Base-by-base conservation (phyloP, 2,797 vertebrate species). In the Diplodus sargus region DNA sequence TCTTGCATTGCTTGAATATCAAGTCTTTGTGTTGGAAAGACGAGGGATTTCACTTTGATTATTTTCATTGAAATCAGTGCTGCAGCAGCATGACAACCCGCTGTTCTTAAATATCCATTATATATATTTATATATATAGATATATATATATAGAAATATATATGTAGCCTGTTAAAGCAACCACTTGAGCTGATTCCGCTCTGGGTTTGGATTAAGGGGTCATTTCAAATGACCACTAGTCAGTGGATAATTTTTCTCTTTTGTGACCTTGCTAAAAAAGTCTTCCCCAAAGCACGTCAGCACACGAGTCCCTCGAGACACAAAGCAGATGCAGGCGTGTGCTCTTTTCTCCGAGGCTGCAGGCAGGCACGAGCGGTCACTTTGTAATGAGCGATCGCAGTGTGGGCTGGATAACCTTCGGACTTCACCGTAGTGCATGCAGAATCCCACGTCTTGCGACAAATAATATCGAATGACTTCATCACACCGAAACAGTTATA, bases 261-360 rank as follows among this genome's bases (percentile, higher is more conserved):
- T 4, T 48, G 47, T 72, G 70, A 88, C 73, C 54, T 83, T 78
- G 67, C 42, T 53, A 34, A 52, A 14, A 42, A 74, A 68, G 53
- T 30, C 54, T 0, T 71, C 45, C 28, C 11, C 2, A 48, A 52
- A 28, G 47, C 52, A 43, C 18, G 23, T 82, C 8, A 12, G 57
- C 49, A 28, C 51, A 7, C 48, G 67, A 48, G 52, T 76, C 81
- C 74, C 66, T 48, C 5, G 53, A 63, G 66, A 86, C 63, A 57
- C 42, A 12, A 80, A 63, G 65, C 66, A 74, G 68, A 74, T 64
- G 58, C 52, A 51, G 45, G 43, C 22, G 2, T 71, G 65, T 61
- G 20, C 66, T 78, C 3, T 77, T 81, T 81, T 73, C 68, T 67
- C 22, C 0, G 16, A 85, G 23, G 64, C 76, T 71, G 66, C 43